A percentile compares a stretch with the other conserved stretches of the same genome.
Conservation (phyloP, 2,797 vertebrate genomes). For the Girardinus metallicus region DNA sequence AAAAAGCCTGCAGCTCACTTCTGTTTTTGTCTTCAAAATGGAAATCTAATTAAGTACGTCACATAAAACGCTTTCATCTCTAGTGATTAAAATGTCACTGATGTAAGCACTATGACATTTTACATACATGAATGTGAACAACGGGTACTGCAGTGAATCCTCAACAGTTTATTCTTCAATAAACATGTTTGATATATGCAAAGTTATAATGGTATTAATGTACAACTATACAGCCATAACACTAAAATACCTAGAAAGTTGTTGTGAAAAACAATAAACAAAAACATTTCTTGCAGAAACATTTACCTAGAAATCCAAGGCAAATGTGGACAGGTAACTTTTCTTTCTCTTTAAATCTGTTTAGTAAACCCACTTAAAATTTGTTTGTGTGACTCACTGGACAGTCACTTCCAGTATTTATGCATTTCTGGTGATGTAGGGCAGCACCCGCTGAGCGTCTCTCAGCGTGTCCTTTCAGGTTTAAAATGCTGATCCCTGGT, state of each 20-base stretch:
- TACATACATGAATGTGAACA: background rate
- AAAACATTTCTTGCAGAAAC: constrained; percentile 4
- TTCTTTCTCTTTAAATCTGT: constrained; percentile 53
- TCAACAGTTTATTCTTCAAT: background rate
- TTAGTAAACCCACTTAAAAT: constrained; percentile 65
- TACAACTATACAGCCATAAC: background rate
- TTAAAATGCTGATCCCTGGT: constrained; percentile 44
- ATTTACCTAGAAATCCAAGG: constrained; percentile 31
- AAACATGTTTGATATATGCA: background rate
- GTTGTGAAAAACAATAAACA: background rate
- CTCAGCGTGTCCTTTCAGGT: constrained; percentile 37
- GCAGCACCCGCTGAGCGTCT: constrained; percentile 13
- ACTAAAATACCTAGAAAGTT: constrained; percentile 11
- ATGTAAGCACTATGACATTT: background rate
- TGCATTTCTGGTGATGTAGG: constrained; percentile 51
- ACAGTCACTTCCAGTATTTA: constrained; percentile 63
- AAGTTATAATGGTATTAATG: background rate
- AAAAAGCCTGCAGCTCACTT: background rate
- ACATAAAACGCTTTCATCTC: background rate
- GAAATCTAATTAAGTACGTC: background rate
- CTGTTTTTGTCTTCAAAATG: background rate
- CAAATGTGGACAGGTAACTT: constrained; percentile 43
- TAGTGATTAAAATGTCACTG: background rate
- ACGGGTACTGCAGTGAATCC: background rate
- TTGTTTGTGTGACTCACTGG: constrained; percentile 65